A percentile compares a stretch with the other conserved stretches of the same genome.
Evolutionary conservation across 2,888 invertebrate species (phyloP).

Genomic region (Neocrepidodera transversa): DNA sequence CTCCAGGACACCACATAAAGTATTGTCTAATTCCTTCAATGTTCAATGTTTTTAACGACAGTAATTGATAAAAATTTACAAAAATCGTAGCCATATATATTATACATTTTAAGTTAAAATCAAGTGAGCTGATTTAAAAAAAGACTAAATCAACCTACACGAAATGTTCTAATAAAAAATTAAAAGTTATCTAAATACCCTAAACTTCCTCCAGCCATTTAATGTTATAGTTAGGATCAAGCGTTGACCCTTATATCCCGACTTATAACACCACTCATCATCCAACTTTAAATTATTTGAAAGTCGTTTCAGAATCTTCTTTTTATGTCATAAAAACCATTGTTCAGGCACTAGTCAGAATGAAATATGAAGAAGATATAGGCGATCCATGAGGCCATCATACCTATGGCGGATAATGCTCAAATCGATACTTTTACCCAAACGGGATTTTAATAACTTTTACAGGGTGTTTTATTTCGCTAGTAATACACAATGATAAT

Average conservation of each 20-base stretch:
- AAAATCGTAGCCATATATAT: no score
- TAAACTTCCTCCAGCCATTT: not conserved
- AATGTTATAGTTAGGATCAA: constrained; percentile 1
- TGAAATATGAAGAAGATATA: constrained; percentile 29
- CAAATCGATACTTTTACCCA: constrained; percentile 27
- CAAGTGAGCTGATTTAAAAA: no score
- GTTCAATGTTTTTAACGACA: no score
- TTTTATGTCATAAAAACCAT: constrained; percentile 18
- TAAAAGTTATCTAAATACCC: no score
- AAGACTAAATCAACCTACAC: no score
- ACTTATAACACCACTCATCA: constrained; percentile 2
- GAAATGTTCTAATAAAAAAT: no score
- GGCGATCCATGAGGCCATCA: constrained; percentile 24
- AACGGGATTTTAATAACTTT: constrained; percentile 27
- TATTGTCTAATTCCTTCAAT: no score
- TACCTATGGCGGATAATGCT: constrained; percentile 23
- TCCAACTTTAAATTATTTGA: constrained; percentile 10
- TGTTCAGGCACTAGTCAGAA: constrained; percentile 20
- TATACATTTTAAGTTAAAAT: no score
- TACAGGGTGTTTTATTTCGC: constrained; percentile 14
- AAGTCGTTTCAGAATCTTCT: constrained; percentile 11
- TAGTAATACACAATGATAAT: no score
- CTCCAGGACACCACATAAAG: no score
- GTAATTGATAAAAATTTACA: no score
- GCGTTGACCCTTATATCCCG: constrained; percentile 5